phyloP scores from a whole-genome alignment of 1,140 invertebrate genomes.

The Caenorhabditis tropicalis region DNA sequence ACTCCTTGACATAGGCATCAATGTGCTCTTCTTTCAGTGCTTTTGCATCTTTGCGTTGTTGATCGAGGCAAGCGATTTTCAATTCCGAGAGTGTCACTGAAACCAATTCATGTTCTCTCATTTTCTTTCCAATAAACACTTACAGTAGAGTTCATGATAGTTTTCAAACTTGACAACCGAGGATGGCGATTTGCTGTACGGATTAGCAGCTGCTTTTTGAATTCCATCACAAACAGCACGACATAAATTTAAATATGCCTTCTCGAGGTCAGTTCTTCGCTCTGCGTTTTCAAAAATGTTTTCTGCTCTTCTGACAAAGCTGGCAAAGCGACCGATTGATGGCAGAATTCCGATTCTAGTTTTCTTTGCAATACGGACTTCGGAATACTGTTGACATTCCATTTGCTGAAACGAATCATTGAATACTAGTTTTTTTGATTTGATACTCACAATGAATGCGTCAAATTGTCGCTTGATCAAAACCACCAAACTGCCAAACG shows the following conservation, averaged over 20 bases:
- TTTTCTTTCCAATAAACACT: constrained; percentile 62
- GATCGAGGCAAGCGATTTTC: constrained; percentile 88
- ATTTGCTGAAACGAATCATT: constrained; percentile 75
- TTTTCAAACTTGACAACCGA: constrained; percentile 89
- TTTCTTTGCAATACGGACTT: constrained; percentile 79
- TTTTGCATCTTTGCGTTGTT: constrained; percentile 88
- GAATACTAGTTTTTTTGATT: background rate
- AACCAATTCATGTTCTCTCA: constrained; percentile 45
- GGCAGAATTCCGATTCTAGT: constrained; percentile 81
- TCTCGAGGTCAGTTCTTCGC: constrained; percentile 52
- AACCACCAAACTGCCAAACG: constrained; percentile 85
- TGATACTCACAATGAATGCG: constrained; percentile 80
- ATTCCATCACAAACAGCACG: constrained; percentile 87
- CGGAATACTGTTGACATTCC: constrained; percentile 83
- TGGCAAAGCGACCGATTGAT: constrained; percentile 43
- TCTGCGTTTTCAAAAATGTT: constrained; percentile 47
- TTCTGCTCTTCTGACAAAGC: constrained; percentile 27
- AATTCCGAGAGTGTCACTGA: constrained; percentile 83
- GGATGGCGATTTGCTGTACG: constrained; percentile 90
- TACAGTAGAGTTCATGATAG: constrained; percentile 87
- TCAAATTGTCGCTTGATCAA: constrained; percentile 95
- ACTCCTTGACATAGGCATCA: constrained; percentile 87
- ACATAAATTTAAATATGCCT: constrained; percentile 82
- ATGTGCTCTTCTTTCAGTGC: constrained; percentile 88
- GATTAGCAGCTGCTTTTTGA: constrained; percentile 81